Conservation (phyloP, 2,797 vertebrate genomes). For the Pantherophis vulpinus region DNA sequence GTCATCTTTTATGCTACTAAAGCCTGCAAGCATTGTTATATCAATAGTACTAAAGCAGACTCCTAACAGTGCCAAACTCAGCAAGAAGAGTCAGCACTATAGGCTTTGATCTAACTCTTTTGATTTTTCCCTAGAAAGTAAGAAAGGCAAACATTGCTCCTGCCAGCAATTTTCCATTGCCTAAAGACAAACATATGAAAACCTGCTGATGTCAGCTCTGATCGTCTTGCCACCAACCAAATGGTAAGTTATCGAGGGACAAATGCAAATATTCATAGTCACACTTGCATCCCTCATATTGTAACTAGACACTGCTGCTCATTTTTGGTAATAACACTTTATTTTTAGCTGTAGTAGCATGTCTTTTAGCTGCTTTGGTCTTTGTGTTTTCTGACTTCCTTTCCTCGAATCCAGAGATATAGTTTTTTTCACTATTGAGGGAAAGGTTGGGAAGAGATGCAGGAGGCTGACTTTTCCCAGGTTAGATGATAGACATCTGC, state of each 20-base stretch:
- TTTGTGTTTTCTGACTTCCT: neutral
- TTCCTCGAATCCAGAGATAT: neutral
- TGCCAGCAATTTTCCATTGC: conserved; percentile 14
- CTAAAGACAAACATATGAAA: conserved; percentile 17
- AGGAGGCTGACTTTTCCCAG: neutral
- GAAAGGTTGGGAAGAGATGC: neutral
- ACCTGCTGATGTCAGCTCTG: neutral
- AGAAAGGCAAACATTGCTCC: conserved; percentile 37
- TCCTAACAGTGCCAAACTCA: neutral
- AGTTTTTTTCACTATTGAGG: neutral
- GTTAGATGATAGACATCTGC: neutral
- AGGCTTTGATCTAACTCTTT: conserved; percentile 14
- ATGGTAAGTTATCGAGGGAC: neutral
- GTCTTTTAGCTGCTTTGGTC: neutral
- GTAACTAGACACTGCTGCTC: neutral
- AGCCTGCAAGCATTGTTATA: neutral
- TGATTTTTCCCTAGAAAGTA: conserved; percentile 8
- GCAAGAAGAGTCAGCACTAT: conserved; percentile 23
- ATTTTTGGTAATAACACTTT: neutral
- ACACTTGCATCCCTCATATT: neutral
- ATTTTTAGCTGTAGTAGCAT: neutral
- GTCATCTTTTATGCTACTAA: accelerated
- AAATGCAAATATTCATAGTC: conserved; percentile 17
- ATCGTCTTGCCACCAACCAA: conserved; percentile 24
- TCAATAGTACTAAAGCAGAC: conserved; percentile 5